phyloP scores from a whole-genome alignment of 2,888 invertebrate genomes.

The Hirtodrosophila histrioides region DNA sequence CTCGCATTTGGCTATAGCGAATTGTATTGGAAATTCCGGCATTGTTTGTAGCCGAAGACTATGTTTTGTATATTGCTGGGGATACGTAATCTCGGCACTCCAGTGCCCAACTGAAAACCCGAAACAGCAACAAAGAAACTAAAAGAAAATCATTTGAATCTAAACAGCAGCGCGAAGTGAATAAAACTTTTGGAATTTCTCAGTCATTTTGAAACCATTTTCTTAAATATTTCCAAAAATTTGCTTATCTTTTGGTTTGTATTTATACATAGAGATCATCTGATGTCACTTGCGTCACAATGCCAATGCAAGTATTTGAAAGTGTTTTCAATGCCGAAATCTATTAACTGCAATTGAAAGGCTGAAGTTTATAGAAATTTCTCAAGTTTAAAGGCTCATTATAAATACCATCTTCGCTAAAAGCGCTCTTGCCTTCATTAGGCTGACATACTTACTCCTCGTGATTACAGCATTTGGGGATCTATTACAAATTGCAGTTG shows the following conservation, averaged over 20 bases:
- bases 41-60: conserved; percentile 16
- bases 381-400: too few relatives aligned
- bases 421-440: too few relatives aligned
- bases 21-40: conserved; percentile 33
- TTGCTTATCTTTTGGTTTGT: conserved; percentile 26
- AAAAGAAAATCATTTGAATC: conserved; percentile 32
- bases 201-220: conserved; percentile 18
- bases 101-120: conserved; percentile 16
- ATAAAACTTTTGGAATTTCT: conserved; percentile 71
- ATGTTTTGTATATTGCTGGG: too few relatives aligned
- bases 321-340: too few relatives aligned
- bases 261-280: conserved; percentile 15
- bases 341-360: too few relatives aligned
- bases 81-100: neutral
- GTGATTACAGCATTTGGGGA: too few relatives aligned
- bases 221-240: neutral
- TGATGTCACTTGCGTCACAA: conserved; percentile 30
- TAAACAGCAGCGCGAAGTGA: conserved; percentile 52
- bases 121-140: conserved; percentile 7
- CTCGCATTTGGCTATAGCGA: neutral
- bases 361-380: too few relatives aligned
- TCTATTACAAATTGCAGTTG: too few relatives aligned
- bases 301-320: too few relatives aligned
- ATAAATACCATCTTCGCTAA: too few relatives aligned
- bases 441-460: too few relatives aligned